A percentile compares a stretch with the other conserved stretches of the same genome.
phyloP scores from a whole-genome alignment of 1,140 invertebrate species.

The Meteorus sp. region DNA sequence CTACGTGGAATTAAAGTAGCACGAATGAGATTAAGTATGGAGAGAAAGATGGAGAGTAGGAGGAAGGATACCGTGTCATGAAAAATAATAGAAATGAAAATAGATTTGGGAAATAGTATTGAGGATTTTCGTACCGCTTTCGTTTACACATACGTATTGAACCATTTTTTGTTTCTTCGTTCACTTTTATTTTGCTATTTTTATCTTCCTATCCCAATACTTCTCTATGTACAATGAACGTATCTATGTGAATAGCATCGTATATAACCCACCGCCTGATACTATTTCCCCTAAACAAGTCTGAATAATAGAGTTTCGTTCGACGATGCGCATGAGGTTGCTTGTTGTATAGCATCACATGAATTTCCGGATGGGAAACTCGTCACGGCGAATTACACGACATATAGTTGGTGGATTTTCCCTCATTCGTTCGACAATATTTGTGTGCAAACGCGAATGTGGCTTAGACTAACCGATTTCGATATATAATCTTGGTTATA shows the following conservation, averaged over 20 bases:
- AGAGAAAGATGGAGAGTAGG: neutral
- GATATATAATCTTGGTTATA: too few relatives aligned
- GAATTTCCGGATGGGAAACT: conserved; percentile 24
- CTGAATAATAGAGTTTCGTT: conserved; percentile 24
- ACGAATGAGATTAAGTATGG: neutral
- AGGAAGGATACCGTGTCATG: neutral
- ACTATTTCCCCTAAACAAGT: conserved; percentile 3
- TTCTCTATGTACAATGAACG: too few relatives aligned
- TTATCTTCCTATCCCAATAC: too few relatives aligned
- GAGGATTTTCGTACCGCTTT: neutral
- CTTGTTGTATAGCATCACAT: conserved; percentile 9
- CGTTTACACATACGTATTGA: neutral
- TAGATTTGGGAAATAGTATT: neutral
- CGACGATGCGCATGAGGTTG: conserved; percentile 4
- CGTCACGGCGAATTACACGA: conserved; percentile 21
- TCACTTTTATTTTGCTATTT: neutral
- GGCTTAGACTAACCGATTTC: neutral
- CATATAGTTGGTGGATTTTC: neutral
- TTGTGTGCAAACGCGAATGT: neutral
- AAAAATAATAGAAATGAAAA: neutral
- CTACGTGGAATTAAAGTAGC: neutral
- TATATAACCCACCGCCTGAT: conserved; percentile 2
- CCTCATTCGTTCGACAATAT: neutral
- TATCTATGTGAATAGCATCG: neutral
- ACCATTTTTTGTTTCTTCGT: neutral